Evolutionary conservation across 2,888 invertebrate genomes (phyloP).

Genomic region (Sarcophaga subvicina): DNA sequence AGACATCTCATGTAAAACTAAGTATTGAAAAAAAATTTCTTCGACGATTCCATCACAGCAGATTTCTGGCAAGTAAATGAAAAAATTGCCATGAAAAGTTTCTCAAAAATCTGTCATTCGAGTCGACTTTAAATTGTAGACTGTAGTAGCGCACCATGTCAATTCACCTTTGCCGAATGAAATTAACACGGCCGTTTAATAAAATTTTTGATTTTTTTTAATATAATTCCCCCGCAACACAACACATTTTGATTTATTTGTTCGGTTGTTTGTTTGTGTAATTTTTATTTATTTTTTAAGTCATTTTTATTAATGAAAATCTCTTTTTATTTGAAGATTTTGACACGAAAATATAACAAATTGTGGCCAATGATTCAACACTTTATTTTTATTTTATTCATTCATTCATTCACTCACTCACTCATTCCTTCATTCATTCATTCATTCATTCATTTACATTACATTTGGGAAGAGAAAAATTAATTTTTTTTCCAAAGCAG

Average conservation of each 20-base stretch:
- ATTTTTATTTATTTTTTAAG: slow-evolving; percentile 70
- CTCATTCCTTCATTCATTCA: not conserved
- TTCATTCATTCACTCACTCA: not conserved
- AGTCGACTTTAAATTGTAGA: no score
- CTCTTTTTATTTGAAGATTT: slow-evolving; percentile 66
- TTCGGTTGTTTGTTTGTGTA: slow-evolving; percentile 72
- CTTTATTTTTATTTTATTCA: slow-evolving; percentile 51
- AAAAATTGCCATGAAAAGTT: no score
- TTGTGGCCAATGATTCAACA: slow-evolving; percentile 64
- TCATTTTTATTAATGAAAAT: slow-evolving; percentile 78
- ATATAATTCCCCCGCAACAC: not conserved
- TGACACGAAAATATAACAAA: slow-evolving; percentile 52
- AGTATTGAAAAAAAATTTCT: no score
- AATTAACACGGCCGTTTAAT: not conserved
- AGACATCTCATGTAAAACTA: no score
- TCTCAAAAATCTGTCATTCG: no score
- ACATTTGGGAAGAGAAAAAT: no score
- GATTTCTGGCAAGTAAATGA: no score
- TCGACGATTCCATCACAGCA: no score
- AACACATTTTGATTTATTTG: slow-evolving; percentile 73
- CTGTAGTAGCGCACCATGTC: no score
- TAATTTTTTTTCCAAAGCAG: not conserved
- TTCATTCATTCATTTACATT: not conserved
- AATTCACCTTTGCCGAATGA: no score
- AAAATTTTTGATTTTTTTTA: slow-evolving; percentile 14